phyloP scores from a whole-genome alignment of 2,113 vertebrate genomes.

The Sprattus sprattus region DNA sequence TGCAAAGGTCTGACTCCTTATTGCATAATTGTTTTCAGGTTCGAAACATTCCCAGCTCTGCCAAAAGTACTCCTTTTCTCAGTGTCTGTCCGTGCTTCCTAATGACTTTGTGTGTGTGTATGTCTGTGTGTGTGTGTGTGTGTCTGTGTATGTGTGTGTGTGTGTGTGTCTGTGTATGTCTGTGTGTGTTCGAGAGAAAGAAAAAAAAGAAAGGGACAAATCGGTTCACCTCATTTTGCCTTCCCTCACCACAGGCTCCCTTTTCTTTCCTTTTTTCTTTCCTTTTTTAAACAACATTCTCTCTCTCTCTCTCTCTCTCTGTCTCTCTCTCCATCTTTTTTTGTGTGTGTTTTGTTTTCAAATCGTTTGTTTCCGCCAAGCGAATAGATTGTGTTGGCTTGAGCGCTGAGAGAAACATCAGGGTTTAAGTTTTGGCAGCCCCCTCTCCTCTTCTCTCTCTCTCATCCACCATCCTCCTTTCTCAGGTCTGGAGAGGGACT shows the following conservation, averaged over 20 bases:
- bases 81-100: background rate
- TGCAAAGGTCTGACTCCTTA: conserved; percentile 41
- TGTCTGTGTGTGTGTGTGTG: background rate
- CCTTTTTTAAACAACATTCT: background rate
- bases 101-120: background rate
- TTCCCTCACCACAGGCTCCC: conserved; percentile 9
- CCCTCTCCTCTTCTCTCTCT: conserved; percentile 34
- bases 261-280: background rate
- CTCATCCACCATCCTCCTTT: background rate
- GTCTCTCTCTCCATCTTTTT: background rate
- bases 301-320: background rate
- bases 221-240: conserved; percentile 43
- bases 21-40: conserved; percentile 64
- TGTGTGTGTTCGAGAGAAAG: background rate
- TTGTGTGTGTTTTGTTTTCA: conserved; percentile 23
- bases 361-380: conserved; percentile 40
- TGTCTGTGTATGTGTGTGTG: background rate
- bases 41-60: conserved; percentile 52
- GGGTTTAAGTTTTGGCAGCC: conserved; percentile 43
- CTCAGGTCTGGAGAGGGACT: background rate
- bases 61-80: conserved; percentile 19
- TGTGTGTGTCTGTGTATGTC: background rate
- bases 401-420: conserved; percentile 49
- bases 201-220: conserved; percentile 22
- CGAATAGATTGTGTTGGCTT: conserved; percentile 55